phyloP scores from a whole-genome alignment of 2,888 invertebrate genomes.

The Conomelus anceps region DNA sequence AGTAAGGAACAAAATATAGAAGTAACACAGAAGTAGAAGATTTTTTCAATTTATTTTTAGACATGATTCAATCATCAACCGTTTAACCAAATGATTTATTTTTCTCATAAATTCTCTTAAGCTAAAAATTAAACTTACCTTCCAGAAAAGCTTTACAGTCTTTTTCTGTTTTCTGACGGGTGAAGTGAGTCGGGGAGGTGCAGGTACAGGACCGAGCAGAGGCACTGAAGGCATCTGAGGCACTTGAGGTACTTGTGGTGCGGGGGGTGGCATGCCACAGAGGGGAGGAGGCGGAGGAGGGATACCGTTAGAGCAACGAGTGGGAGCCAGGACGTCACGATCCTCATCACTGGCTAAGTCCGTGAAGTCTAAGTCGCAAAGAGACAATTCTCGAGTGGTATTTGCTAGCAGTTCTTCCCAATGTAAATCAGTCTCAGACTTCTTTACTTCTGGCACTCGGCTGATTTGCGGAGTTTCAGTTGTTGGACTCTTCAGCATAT shows the following conservation, averaged over 20 bases:
- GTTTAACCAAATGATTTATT: no score
- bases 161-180: slow-evolving; percentile 71
- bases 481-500: slow-evolving; percentile 64
- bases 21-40: no score
- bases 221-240: slow-evolving; percentile 33
- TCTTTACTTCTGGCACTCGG: slow-evolving; percentile 63
- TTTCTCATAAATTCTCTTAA: no score
- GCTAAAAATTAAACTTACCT: no score
- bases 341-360: slow-evolving; percentile 87
- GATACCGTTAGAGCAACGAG: slow-evolving; percentile 56
- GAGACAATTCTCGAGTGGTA: slow-evolving; percentile 65
- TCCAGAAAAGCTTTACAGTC: slow-evolving; percentile 97
- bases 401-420: slow-evolving; percentile 88
- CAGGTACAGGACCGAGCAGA: slow-evolving; percentile 40
- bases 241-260: slow-evolving; percentile 39
- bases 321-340: slow-evolving; percentile 64
- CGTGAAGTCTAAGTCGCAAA: slow-evolving; percentile 95
- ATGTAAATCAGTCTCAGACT: slow-evolving; percentile 87
- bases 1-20: no score
- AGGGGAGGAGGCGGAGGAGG: slow-evolving; percentile 71
- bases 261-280: slow-evolving; percentile 30
- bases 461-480: slow-evolving; percentile 49
- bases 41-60: no score
- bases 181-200: slow-evolving; percentile 23
- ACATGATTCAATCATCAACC: no score